Evolutionary conservation across 2,888 invertebrate species (phyloP).

Genomic region (Spilosoma lubricipeda): DNA sequence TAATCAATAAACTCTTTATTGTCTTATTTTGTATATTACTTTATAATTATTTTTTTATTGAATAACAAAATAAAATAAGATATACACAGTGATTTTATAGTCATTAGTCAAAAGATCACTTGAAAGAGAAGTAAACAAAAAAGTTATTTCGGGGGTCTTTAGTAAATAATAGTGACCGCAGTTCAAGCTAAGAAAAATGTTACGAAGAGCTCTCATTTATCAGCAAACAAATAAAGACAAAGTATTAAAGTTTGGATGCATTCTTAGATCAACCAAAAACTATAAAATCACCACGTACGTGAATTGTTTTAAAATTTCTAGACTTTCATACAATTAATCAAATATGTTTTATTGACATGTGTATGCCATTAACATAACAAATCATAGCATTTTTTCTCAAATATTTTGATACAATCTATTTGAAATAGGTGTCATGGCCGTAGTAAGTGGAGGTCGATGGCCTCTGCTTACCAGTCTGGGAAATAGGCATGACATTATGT

Average conservation of each 20-base stretch:
- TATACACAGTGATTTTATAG: not conserved
- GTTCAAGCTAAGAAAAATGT: not conserved
- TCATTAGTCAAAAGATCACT: not conserved
- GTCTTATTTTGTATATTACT: not conserved
- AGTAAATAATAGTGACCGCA: not conserved
- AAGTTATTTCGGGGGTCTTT: no score
- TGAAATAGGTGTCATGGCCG: no score
- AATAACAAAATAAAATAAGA: not conserved
- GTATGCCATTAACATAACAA: not conserved
- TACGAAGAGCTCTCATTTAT: no score
- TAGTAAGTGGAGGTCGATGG: no score
- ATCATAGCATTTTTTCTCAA: not conserved
- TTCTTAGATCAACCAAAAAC: not conserved
- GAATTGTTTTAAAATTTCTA: not conserved
- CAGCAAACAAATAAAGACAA: no score
- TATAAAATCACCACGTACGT: not conserved
- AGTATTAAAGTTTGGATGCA: not conserved
- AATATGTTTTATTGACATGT: no score
- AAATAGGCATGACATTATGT: no score
- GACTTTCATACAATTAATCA: not conserved
- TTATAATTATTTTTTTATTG: not conserved
- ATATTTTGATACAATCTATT: no score
- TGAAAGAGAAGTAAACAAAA: not conserved
- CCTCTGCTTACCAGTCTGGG: no score
- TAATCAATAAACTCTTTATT: not conserved